Percentiles rank a stretch among this genome's conserved stretches.
Conservation (phyloP, 2,797 vertebrate genomes). For the Cirrhinus molitorella region DNA sequence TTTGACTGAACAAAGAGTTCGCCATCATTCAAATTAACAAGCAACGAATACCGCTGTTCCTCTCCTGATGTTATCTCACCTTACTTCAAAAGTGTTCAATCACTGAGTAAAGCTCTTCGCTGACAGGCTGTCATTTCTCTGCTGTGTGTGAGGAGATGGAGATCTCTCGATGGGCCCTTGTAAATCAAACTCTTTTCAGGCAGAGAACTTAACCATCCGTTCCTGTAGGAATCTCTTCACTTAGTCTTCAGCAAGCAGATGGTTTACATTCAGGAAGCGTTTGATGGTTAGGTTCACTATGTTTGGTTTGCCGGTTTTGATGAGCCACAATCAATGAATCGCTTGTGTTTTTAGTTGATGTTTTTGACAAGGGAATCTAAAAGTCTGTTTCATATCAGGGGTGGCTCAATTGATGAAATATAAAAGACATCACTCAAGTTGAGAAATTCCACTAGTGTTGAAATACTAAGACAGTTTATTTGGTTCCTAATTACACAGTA, state of each 20-base stretch:
- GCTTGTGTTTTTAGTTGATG: not conserved
- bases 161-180: constrained; percentile 31
- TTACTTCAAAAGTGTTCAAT: constrained; percentile 36
- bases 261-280: constrained; percentile 13
- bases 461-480: constrained; percentile 13
- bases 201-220: constrained; percentile 6
- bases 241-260: constrained; percentile 31
- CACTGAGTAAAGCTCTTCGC: constrained; percentile 1
- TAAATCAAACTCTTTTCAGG: constrained; percentile 32
- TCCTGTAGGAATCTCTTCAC: constrained; percentile 8
- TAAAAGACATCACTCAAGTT: constrained; percentile 15
- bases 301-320: constrained; percentile 21
- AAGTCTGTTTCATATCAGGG: constrained; percentile 23
- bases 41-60: not conserved
- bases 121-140: constrained; percentile 34
- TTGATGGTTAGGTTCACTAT: constrained; percentile 16
- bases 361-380: constrained; percentile 1
- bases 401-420: constrained; percentile 8
- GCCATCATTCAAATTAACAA: constrained; percentile 48
- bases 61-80: constrained; percentile 31
- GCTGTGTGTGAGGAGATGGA: constrained; percentile 27
- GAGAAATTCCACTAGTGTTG: constrained; percentile 25
- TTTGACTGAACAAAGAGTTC: constrained; percentile 27
- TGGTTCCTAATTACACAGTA: constrained; percentile 13
- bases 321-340: not conserved